These are phyloP conservation scores for Apis laboriosa DNA, from an alignment of 1,140 invertebrate genomes.

Conservation along the genomic window DNA sequence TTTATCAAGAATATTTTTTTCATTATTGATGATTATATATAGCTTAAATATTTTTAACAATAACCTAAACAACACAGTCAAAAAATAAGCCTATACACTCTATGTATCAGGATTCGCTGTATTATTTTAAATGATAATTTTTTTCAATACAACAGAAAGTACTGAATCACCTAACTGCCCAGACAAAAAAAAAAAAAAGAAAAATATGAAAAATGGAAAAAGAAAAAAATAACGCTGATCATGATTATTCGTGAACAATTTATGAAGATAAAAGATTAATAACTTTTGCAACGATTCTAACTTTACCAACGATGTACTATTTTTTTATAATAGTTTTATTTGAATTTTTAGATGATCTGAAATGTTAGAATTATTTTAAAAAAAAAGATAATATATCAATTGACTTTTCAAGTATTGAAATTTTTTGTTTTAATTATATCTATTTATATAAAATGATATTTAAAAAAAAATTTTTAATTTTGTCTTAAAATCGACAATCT, in stretches of 20 bases:
- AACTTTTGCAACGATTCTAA: slow-evolving; percentile 52
- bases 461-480: not conserved
- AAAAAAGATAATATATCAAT: not conserved
- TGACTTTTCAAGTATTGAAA: not conserved
- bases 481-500: not conserved
- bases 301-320: slow-evolving; percentile 29
- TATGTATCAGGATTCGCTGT: not conserved
- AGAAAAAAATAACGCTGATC: not conserved
- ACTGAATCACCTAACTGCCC: slow-evolving; percentile 34
- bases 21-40: slow-evolving; percentile 34
- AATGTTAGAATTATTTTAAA: not conserved
- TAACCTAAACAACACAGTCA: not conserved
- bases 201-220: not conserved
- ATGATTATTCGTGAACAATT: not conserved
- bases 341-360: not conserved
- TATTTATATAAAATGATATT: not conserved
- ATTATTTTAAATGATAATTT: slow-evolving; percentile 15
- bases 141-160: not conserved
- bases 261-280: not conserved
- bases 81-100: not conserved
- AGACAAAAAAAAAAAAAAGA: not conserved
- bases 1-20: slow-evolving; percentile 35
- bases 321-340: slow-evolving; percentile 9
- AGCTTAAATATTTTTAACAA: slow-evolving; percentile 16
- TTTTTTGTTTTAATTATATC: not conserved